phyloP scores from a whole-genome alignment of 2,113 vertebrate genomes.

The Cercopithecus mona region DNA sequence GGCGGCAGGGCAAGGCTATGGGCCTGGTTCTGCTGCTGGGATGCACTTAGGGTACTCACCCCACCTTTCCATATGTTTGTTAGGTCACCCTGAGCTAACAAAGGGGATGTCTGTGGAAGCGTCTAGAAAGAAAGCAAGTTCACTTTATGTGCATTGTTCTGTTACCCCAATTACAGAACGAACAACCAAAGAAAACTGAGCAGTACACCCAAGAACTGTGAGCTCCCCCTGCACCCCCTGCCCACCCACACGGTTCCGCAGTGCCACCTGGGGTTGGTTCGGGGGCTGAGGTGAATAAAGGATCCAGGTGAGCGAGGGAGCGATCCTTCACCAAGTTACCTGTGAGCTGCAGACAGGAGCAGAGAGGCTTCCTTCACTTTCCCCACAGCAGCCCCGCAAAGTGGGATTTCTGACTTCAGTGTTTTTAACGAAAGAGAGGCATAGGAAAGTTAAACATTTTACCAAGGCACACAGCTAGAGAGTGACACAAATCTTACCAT shows the following conservation, averaged over 20 bases:
- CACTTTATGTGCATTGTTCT: not conserved
- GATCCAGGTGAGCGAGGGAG: not conserved
- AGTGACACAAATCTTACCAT: rapidly evolving
- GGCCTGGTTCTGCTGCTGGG: rapidly evolving
- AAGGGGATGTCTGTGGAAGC: rapidly evolving
- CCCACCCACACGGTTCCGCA: rapidly evolving
- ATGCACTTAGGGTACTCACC: rapidly evolving
- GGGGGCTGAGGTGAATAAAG: not conserved
- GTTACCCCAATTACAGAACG: not conserved
- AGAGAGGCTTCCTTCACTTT: not conserved
- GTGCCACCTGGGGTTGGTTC: rapidly evolving
- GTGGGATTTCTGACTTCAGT: no score
- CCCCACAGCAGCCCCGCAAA: not conserved
- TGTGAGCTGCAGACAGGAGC: rapidly evolving
- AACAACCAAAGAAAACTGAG: not conserved
- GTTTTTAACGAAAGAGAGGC: not conserved
- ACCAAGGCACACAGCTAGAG: not conserved
- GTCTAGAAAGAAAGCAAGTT: not conserved
- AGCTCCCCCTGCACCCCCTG: rapidly evolving
- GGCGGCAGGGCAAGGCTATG: not conserved
- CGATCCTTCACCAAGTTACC: not conserved
- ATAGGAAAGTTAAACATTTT: not conserved
- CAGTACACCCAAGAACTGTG: not conserved
- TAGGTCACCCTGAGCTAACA: not conserved
- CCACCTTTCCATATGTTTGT: rapidly evolving